Evolutionary conservation across 1,140 invertebrate species (phyloP), one percentile per base, ranked within the genome.

Genomic region (Heliconius nattereri): DNA sequence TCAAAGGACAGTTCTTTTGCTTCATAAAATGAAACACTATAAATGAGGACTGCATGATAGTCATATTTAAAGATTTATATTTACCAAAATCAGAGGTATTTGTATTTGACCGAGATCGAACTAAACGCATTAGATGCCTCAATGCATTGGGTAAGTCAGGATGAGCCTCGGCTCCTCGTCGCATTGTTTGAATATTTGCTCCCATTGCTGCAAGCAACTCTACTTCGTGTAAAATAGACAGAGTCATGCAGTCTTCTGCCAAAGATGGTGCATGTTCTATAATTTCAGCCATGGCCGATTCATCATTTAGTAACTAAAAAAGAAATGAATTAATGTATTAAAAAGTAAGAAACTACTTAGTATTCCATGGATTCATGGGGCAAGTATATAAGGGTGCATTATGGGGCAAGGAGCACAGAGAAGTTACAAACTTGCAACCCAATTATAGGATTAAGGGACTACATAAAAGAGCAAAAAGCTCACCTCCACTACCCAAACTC

Each of bases 221-320:
- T 8, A 94, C 91, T 79, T 94, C 93, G 76, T 94, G 92, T 1
- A 94, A 79, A 26, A 94, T 92, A 3, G 93, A 94, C 2, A 93
- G 78, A 5, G 89, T 86, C 29, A 90, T 91, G 76, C 91, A 94
- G 75, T 94, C 92, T 29, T 93, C 92, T 9, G 81, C 85, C 8
- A 94, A 80, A 3, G 89, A 90, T 13, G 92, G 93, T 3, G 88
- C 87, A 74, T 91, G 87, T 26, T 92, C 91, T 71, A 92, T 85
- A 74, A 94, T 93, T 70, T 94, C 93, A 23, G 84, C 80, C 88
- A 94, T 91, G n/a, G 88, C 88, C 16, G 89, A 84, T 70, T 93
- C 92, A 60, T 94, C 91, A 85, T 94, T 93, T 71, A 94, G 80
- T 16, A 94, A 74, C 92, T 94, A 81, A 7, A 85, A 88, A 72